Conservation (phyloP, 2,113 vertebrate species). For the Okapia johnstoni region DNA sequence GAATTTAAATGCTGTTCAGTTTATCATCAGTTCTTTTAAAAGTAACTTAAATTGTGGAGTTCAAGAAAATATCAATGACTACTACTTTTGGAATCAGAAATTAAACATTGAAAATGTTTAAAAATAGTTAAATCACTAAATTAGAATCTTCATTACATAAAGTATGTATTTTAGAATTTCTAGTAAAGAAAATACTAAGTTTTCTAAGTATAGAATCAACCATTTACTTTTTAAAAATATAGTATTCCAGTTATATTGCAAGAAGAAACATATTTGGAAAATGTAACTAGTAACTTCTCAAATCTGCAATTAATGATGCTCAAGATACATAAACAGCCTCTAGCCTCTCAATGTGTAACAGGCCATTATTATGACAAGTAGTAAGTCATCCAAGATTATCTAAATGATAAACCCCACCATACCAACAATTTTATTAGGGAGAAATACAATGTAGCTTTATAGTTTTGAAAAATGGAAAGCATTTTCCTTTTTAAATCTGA, state of each 20-base stretch:
- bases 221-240: not conserved
- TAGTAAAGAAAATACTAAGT: not conserved
- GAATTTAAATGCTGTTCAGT: not conserved
- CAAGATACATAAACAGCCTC: slow-evolving; percentile 74
- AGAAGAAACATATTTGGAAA: slow-evolving; percentile 63
- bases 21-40: not conserved
- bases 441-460: not conserved
- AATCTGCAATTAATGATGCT: slow-evolving; percentile 67
- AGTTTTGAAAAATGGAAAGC: not conserved
- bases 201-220: not conserved
- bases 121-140: slow-evolving; percentile 20
- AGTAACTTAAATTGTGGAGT: not conserved
- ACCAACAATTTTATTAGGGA: slow-evolving; percentile 54
- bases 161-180: not conserved
- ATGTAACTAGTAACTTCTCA: slow-evolving; percentile 70
- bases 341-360: slow-evolving; percentile 72
- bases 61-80: slow-evolving; percentile 4
- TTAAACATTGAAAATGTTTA: not conserved
- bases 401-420: slow-evolving; percentile 73
- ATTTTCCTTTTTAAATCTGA: not conserved
- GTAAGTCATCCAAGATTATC: slow-evolving; percentile 71
- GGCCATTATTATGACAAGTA: slow-evolving; percentile 70
- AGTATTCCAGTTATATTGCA: not conserved
- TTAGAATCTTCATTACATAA: slow-evolving; percentile 25
- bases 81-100: slow-evolving; percentile 29